A percentile compares a stretch with the other conserved stretches of the same genome.
Evolutionary conservation across 1,140 invertebrate genomes (phyloP).

Genomic region (Alviniconcha marisindica): DNA sequence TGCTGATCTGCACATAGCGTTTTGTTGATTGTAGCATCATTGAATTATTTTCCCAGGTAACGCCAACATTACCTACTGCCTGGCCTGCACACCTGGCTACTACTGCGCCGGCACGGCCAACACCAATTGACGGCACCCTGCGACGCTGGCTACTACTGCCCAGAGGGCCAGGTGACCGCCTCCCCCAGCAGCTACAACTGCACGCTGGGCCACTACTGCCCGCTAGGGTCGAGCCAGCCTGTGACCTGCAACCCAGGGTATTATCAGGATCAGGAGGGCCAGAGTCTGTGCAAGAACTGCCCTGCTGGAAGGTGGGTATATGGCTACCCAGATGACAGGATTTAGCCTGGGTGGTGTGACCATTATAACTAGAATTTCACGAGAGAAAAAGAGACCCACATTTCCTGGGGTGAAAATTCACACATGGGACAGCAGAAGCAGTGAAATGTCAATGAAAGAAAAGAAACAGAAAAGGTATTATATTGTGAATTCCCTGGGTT

Average conservation of each 20-base stretch:
- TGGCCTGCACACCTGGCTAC: conserved; percentile 66
- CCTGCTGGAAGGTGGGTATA: conserved; percentile 70
- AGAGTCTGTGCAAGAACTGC: conserved; percentile 65
- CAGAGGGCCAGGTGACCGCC: conserved; percentile 65
- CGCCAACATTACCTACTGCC: conserved; percentile 62
- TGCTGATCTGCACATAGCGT: too few species aligned
- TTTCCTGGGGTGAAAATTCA: too few species aligned
- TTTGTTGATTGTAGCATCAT: too few species aligned
- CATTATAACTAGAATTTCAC: too few species aligned
- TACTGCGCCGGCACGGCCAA: conserved; percentile 66
- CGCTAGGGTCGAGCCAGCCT: conserved; percentile 57
- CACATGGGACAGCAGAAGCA: too few species aligned
- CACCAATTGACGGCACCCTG: conserved; percentile 65
- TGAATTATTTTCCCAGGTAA: conserved; percentile 45
- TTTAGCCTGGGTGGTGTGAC: too few species aligned
- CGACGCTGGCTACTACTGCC: conserved; percentile 69
- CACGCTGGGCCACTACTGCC: conserved; percentile 70
- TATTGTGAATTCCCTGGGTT: too few species aligned
- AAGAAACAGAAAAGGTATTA: too few species aligned
- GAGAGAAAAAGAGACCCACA: too few species aligned
- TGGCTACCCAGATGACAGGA: too few species aligned
- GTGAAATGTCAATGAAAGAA: too few species aligned
- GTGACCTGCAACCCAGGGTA: conserved; percentile 62
- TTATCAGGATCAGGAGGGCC: conserved; percentile 66
- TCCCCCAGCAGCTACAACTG: conserved; percentile 69